phyloP scores from a whole-genome alignment of 2,888 invertebrate species.

The Julus scanicus region DNA sequence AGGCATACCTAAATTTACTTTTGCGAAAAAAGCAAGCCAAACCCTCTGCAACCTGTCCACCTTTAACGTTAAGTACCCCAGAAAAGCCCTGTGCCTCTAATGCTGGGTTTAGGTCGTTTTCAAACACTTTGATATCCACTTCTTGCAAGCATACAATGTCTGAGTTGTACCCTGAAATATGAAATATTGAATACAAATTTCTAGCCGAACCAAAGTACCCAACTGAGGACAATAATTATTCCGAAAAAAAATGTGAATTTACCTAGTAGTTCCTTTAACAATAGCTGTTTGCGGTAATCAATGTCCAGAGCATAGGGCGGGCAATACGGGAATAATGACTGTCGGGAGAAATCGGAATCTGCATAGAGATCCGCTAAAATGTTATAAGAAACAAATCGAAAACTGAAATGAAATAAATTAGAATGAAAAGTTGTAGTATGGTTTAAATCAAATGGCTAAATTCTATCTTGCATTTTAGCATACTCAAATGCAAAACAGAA shows the following conservation, averaged over 20 bases:
- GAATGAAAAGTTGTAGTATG: conserved; percentile 61
- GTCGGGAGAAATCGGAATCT: conserved; percentile 81
- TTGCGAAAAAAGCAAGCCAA: conserved; percentile 80
- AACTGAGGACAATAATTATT: background rate
- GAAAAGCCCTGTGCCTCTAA: conserved; percentile 71
- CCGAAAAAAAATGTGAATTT: conserved; percentile 60
- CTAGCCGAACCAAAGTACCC: background rate
- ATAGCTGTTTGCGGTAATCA: conserved; percentile 87
- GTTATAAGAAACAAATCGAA: conserved; percentile 88
- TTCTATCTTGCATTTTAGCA: too few species aligned
- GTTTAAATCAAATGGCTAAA: too few species aligned
- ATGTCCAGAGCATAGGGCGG: conserved; percentile 81
- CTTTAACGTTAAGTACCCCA: conserved; percentile 78
- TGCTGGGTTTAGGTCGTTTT: conserved; percentile 73
- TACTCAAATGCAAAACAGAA: too few species aligned
- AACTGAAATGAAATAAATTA: conserved; percentile 63
- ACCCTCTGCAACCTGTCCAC: conserved; percentile 81
- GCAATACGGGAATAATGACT: conserved; percentile 84
- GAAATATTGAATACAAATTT: conserved; percentile 45
- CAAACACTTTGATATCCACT: conserved; percentile 84
- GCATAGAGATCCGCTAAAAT: conserved; percentile 92
- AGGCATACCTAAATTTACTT: conserved; percentile 74
- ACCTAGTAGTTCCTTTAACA: conserved; percentile 85
- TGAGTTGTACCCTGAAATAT: conserved; percentile 80
- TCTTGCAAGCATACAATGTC: conserved; percentile 94